A percentile compares a stretch with the other conserved stretches of the same genome.
Conservation (phyloP, 2,797 vertebrate genomes). For the Darevskia nairensis region DNA sequence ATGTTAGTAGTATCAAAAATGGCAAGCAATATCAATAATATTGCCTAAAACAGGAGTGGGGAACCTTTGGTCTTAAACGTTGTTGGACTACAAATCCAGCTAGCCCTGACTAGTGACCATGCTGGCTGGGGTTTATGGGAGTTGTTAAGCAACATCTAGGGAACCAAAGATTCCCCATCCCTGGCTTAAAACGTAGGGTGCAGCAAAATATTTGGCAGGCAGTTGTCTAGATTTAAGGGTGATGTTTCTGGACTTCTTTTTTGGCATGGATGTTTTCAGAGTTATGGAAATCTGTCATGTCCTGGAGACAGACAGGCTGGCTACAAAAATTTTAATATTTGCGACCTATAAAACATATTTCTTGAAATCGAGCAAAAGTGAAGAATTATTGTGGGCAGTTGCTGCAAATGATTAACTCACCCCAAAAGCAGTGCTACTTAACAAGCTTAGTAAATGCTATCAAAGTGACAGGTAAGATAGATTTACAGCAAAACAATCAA, state of each 20-base stretch:
- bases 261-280: not conserved
- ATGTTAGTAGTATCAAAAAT: not conserved
- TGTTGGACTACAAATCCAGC: too few species aligned
- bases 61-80: too few species aligned
- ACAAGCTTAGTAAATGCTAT: not conserved
- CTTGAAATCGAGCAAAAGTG: not conserved
- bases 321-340: not conserved
- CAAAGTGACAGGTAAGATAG: not conserved
- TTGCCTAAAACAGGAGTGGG: not conserved
- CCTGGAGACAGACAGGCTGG: constrained; percentile 10
- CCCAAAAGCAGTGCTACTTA: not conserved
- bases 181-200: not conserved
- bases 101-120: too few species aligned
- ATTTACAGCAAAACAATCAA: constrained; percentile 30
- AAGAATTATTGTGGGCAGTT: constrained; percentile 18
- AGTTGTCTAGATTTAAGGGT: not conserved
- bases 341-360: constrained; percentile 26
- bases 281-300: not conserved
- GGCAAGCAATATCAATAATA: not conserved
- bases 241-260: not conserved
- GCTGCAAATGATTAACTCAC: not conserved
- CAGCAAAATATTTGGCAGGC: not conserved
- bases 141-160: too few species aligned
- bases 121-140: too few species aligned
- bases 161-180: too few species aligned